Percentiles rank a stretch among this genome's conserved stretches.
phyloP scores from a whole-genome alignment of 2,113 vertebrate genomes.

The Leptobrachium leishanense region DNA sequence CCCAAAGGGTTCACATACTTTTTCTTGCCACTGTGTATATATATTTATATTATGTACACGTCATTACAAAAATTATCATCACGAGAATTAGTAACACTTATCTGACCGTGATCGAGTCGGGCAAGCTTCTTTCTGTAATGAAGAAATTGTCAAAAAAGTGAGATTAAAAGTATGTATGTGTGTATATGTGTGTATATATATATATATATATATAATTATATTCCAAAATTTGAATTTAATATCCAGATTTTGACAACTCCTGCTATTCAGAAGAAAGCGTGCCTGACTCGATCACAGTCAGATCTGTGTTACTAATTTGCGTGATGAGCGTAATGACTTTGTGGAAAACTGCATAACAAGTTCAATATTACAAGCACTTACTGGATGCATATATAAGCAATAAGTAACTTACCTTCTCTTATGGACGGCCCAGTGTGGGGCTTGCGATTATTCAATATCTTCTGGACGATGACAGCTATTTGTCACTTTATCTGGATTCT shows the following conservation, averaged over 20 bases:
- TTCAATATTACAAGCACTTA: conserved; percentile 23
- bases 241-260: too few relatives aligned
- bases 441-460: conserved; percentile 37
- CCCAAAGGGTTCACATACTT: too few relatives aligned
- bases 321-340: not conserved
- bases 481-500: conserved; percentile 24
- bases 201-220: too few relatives aligned
- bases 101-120: not conserved
- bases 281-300: not conserved
- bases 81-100: not conserved
- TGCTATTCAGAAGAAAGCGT: too few relatives aligned
- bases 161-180: too few relatives aligned
- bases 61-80: not conserved
- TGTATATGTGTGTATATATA: too few relatives aligned
- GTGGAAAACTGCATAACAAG: not conserved
- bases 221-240: too few relatives aligned
- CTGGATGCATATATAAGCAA: conserved; percentile 11
- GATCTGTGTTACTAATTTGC: not conserved
- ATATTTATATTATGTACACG: too few relatives aligned
- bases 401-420: conserved; percentile 2
- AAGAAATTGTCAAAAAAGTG: too few relatives aligned
- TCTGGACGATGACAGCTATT: conserved; percentile 18
- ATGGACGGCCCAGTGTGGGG: conserved; percentile 10
- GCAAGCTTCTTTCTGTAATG: too few relatives aligned
- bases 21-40: too few relatives aligned